phyloP scores from a whole-genome alignment of 2,888 invertebrate genomes.

The Lochmaea crataegi region DNA sequence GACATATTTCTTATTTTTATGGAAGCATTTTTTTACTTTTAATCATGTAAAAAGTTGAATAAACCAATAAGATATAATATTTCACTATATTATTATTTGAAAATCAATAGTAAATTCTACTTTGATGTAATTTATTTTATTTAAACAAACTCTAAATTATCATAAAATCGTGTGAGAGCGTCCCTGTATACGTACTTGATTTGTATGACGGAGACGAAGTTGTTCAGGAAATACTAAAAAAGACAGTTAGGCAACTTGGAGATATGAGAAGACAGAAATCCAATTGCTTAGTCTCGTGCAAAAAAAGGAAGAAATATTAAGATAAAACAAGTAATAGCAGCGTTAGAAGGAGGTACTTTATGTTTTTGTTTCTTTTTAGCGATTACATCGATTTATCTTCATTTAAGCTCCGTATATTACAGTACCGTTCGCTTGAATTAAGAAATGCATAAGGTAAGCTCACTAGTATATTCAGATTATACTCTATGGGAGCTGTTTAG shows the following conservation, averaged over 20 bases:
- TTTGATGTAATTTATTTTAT: background rate
- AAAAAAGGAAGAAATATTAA: constrained; percentile 9
- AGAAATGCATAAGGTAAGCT: background rate
- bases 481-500: too few species aligned
- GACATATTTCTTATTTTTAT: too few species aligned
- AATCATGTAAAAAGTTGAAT: too few species aligned
- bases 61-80: too few species aligned
- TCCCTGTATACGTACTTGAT: constrained; percentile 39
- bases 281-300: constrained; percentile 22
- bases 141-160: background rate
- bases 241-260: constrained; percentile 27
- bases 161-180: background rate
- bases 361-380: constrained; percentile 1
- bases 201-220: constrained; percentile 49
- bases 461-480: too few species aligned
- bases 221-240: constrained; percentile 49
- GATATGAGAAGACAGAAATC: constrained; percentile 34
- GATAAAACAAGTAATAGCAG: constrained; percentile 3
- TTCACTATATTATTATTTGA: too few species aligned
- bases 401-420: background rate
- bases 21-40: too few species aligned
- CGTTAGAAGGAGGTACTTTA: background rate
- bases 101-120: too few species aligned
- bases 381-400: constrained; percentile 11
- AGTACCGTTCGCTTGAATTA: background rate